Conservation (phyloP, 2,797 vertebrate species). For the Rhodeus uyekii region DNA sequence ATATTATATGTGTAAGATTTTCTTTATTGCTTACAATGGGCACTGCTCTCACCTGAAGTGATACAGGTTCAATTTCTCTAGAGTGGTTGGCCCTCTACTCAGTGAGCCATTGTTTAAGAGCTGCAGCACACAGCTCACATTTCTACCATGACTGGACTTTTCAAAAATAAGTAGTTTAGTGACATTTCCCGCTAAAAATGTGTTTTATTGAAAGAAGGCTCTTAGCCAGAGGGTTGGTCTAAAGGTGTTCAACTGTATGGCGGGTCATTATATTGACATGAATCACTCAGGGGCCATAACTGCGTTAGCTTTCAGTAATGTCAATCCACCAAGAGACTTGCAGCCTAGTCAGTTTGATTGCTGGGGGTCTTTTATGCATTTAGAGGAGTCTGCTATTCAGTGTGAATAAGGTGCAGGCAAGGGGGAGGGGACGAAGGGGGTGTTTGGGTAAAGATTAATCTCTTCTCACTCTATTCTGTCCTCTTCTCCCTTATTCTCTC, state of each 20-base stretch:
- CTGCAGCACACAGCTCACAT: constrained; percentile 42
- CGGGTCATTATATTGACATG: constrained; percentile 69
- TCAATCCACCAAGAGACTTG: constrained; percentile 69
- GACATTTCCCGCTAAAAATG: constrained; percentile 8
- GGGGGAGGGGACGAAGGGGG: constrained; percentile 67
- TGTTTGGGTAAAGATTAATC: constrained; percentile 80
- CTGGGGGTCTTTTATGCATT: constrained; percentile 77
- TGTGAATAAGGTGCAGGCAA: constrained; percentile 77
- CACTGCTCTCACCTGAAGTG: background rate
- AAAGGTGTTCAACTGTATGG: constrained; percentile 65
- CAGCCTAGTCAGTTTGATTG: constrained; percentile 70
- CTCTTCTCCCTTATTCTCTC: constrained; percentile 62
- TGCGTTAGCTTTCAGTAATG: constrained; percentile 60
- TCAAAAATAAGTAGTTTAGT: constrained; percentile 4
- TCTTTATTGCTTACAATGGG: background rate
- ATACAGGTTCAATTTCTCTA: constrained; percentile 20
- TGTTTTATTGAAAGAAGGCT: constrained; percentile 12
- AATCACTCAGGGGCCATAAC: constrained; percentile 76
- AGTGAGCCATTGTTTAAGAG: constrained; percentile 55
- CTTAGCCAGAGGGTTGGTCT: constrained; percentile 17
- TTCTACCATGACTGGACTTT: constrained; percentile 33
- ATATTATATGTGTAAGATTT: background rate
- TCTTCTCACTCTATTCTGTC: constrained; percentile 75
- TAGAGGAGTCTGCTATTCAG: constrained; percentile 72
- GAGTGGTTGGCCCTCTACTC: constrained; percentile 28